These are phyloP conservation scores for Alentia gelatinosa DNA, from an alignment of 2,888 invertebrate species.

Conservation along the genomic window DNA sequence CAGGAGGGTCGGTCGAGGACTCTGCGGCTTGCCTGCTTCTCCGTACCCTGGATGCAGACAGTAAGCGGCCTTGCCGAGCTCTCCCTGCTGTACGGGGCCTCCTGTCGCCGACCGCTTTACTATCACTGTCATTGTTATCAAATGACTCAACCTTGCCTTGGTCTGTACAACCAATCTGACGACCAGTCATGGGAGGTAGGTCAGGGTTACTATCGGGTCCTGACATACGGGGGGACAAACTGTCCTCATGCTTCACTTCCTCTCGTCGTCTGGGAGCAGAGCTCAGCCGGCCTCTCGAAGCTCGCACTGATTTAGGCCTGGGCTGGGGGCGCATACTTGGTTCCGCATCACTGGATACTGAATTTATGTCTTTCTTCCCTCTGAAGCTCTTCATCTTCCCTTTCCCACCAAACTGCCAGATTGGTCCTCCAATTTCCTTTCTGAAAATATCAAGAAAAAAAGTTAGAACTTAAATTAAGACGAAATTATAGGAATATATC, in stretches of 20 bases:
- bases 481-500: too few species aligned
- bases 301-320: background rate
- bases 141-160: background rate
- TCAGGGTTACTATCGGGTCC: too few species aligned
- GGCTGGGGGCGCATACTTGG: background rate
- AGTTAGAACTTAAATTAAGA: background rate
- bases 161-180: background rate
- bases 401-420: conserved; percentile 60
- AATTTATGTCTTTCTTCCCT: conserved; percentile 32
- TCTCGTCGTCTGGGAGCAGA: background rate
- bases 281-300: background rate
- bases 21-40: background rate
- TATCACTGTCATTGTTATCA: background rate
- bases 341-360: background rate
- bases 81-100: background rate
- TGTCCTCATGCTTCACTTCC: background rate
- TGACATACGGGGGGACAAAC: too few species aligned
- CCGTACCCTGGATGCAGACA: background rate
- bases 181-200: background rate
- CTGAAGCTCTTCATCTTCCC: conserved; percentile 54
- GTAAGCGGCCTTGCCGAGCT: background rate
- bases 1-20: background rate
- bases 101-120: background rate
- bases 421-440: conserved; percentile 59
- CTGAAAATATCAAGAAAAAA: conserved; percentile 32